phyloP scores from a whole-genome alignment of 53 echinoderm and acorn worm species.

The Paelopatides confundens region DNA sequence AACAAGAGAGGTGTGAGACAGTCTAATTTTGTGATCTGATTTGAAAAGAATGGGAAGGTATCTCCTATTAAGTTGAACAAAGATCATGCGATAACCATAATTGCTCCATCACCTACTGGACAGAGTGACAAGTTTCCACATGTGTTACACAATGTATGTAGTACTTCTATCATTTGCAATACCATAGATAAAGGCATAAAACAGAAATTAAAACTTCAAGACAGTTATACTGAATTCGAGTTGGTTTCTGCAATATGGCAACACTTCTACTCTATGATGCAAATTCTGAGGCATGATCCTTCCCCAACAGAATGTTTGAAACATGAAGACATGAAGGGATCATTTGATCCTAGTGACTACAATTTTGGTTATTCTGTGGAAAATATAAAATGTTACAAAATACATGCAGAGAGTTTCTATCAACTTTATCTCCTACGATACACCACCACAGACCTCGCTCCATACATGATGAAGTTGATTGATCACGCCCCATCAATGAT shows the following conservation, averaged over 20 bases:
- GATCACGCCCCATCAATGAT: conserved; percentile 57
- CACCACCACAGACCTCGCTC: conserved; percentile 56
- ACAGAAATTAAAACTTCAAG: neutral
- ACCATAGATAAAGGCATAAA: neutral
- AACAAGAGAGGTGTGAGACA: neutral
- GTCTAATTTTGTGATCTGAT: neutral
- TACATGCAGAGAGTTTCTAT: conserved; percentile 68
- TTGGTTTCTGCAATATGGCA: neutral
- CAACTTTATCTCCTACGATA: conserved; percentile 60
- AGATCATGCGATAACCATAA: no score
- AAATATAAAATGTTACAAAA: neutral
- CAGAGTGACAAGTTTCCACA: neutral
- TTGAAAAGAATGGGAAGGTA: neutral
- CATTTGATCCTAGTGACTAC: conserved; percentile 34
- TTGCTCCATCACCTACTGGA: neutral
- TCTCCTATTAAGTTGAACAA: neutral
- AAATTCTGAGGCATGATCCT: neutral
- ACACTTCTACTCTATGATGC: neutral
- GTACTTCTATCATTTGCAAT: neutral
- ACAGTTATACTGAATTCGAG: neutral
- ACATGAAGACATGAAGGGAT: neutral
- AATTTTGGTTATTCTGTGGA: neutral
- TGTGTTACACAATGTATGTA: neutral
- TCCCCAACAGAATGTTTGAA: neutral
- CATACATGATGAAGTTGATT: conserved; percentile 77